Evolutionary conservation across 2,113 vertebrate species (phyloP).

Genomic region (Cavia porcellus): DNA sequence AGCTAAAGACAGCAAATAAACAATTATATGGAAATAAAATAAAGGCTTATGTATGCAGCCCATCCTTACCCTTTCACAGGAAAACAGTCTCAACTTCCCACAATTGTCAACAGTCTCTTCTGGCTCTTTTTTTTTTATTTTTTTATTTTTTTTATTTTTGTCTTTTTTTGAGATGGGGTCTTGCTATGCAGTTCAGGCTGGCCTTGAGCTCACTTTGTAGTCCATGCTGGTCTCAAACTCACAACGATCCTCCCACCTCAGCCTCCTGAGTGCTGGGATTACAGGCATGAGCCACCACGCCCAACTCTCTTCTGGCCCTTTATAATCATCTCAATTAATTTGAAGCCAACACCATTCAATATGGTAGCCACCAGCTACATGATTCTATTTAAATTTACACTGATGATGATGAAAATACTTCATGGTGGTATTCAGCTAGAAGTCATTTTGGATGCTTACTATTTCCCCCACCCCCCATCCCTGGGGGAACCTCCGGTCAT

Average conservation of each 20-base stretch:
- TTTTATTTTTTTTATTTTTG: no score
- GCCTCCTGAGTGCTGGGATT: no score
- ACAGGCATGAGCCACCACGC: no score
- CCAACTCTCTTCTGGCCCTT: neutral
- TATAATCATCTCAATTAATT: neutral
- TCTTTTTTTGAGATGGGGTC: no score
- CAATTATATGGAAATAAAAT: neutral
- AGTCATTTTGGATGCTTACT: no score
- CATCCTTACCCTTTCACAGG: neutral
- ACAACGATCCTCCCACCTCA: no score
- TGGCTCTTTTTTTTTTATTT: no score
- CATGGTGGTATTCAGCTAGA: neutral
- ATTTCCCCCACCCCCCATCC: neutral
- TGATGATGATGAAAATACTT: neutral
- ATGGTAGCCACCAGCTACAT: rapidly evolving
- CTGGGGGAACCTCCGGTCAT: neutral
- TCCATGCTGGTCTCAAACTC: no score
- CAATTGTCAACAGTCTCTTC: neutral
- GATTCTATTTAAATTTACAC: neutral
- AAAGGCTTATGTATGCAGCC: neutral
- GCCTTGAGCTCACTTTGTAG: no score
- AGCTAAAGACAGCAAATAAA: neutral
- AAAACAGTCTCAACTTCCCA: neutral
- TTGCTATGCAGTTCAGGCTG: no score
- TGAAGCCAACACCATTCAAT: rapidly evolving